These are phyloP conservation scores for Caenorhabditis sp. DNA, from an alignment of 2,888 invertebrate genomes.

Conservation along the genomic window DNA sequence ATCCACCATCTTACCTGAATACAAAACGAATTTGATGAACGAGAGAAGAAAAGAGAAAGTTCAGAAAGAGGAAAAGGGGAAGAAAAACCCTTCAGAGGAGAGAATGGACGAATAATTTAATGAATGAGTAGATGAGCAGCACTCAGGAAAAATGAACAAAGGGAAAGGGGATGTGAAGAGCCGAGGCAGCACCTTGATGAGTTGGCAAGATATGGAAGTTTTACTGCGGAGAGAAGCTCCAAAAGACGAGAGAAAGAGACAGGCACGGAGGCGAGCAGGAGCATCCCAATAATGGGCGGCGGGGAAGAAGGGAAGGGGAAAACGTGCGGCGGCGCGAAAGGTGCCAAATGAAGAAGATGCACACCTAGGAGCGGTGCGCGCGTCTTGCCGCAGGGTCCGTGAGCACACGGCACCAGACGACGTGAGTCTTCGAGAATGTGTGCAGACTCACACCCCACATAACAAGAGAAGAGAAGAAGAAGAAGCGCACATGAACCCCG, in stretches of 20 bases:
- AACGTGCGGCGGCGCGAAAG: conserved; percentile 41
- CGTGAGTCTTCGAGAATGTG: conserved; percentile 57
- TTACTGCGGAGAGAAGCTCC: conserved; percentile 30
- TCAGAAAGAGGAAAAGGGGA: conserved; percentile 6
- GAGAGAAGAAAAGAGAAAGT: background rate
- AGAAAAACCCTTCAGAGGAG: conserved; percentile 23
- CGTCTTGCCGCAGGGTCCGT: conserved; percentile 48
- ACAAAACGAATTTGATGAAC: background rate
- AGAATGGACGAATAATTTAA: conserved; percentile 52
- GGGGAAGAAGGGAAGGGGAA: conserved; percentile 12
- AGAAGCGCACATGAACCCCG: conserved; percentile 60
- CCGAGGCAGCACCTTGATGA: conserved; percentile 47
- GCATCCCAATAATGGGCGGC: conserved; percentile 55
- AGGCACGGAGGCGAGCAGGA: conserved; percentile 37
- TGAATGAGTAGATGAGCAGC: conserved; percentile 55
- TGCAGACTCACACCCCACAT: conserved; percentile 55
- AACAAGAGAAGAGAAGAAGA: conserved; percentile 57
- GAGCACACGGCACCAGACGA: conserved; percentile 45
- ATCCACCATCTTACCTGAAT: conserved; percentile 50
- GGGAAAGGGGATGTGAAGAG: conserved; percentile 21
- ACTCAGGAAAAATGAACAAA: conserved; percentile 63
- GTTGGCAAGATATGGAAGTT: conserved; percentile 52
- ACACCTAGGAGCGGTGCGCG: conserved; percentile 60
- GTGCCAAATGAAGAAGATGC: conserved; percentile 69
- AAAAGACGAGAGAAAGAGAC: conserved; percentile 17